Percentiles rank a stretch among this genome's conserved stretches.
Evolutionary conservation across 1,140 invertebrate species (phyloP).

Genomic region (Chrysopa pallens): DNA sequence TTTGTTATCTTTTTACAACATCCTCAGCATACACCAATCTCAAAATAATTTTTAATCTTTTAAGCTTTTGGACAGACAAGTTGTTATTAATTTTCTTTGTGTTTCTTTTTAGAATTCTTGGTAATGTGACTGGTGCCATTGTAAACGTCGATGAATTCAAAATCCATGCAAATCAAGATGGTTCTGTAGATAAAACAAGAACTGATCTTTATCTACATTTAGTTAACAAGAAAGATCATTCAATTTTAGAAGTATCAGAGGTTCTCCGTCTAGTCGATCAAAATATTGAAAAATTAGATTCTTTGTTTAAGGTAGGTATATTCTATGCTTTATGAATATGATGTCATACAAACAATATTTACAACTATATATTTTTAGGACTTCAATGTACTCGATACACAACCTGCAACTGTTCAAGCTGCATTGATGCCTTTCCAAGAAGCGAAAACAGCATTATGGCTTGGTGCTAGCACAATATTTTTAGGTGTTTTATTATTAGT

Average conservation of each 20-base stretch:
- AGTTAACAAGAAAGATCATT: slow-evolving; percentile 75
- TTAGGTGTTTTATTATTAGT: slow-evolving; percentile 57
- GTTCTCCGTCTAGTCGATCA: slow-evolving; percentile 73
- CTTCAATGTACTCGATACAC: slow-evolving; percentile 76
- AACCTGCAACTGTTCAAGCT: slow-evolving; percentile 50
- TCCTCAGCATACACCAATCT: no score
- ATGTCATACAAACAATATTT: neutral
- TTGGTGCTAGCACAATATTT: slow-evolving; percentile 62
- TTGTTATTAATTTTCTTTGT: no score
- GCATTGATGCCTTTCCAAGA: slow-evolving; percentile 28
- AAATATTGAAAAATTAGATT: slow-evolving; percentile 77
- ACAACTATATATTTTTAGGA: slow-evolving; percentile 29
- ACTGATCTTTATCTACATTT: slow-evolving; percentile 89
- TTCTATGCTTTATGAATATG: no score
- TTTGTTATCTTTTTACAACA: no score
- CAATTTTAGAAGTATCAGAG: slow-evolving; percentile 72
- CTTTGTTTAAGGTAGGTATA: slow-evolving; percentile 56
- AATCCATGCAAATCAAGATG: slow-evolving; percentile 81
- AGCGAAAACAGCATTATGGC: slow-evolving; percentile 45
- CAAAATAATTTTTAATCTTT: no score
- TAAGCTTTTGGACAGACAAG: no score
- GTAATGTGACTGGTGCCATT: slow-evolving; percentile 73
- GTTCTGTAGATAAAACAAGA: slow-evolving; percentile 82
- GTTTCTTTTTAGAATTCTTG: slow-evolving; percentile 37
- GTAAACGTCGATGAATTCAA: slow-evolving; percentile 88